Base-by-base conservation (phyloP, 2,113 vertebrate genomes). In the Oreochromis niloticus region DNA sequence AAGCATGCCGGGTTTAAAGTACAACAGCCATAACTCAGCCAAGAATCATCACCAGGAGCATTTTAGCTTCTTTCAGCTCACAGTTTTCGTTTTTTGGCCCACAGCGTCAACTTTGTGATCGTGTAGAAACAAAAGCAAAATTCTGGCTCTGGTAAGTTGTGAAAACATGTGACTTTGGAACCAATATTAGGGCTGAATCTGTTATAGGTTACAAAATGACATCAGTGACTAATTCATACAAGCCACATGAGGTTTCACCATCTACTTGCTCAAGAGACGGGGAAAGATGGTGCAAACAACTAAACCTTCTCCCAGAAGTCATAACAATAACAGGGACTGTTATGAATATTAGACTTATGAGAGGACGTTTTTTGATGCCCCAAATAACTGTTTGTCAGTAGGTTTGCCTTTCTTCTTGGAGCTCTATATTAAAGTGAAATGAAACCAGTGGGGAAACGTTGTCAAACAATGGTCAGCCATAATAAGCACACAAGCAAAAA, bases 401-500 rank as follows among this genome's bases (percentile, higher is more conserved):
- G 68, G 68, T 46, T 73, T 46, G 41, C 0, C 24, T 19, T 17
- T 50, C 71, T 78, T 50, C 6, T 32, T 12, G 24, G 27, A 32
- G 24, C 16, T 19, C 41, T 43, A 4, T 10, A 10, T 48, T 6
- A 32, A 19, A 48, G 41, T 48, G 24, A 75, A 30, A 75, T 73
- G 22, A 73, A 46, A 73, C 41, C 41, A 73, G 24, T 30, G 4
- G 24, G 5, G 41, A 73, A 78, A 63, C 1, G 1, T 13, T 9
- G 7, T 34, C 27, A 30, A 41, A 87, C 43, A 71, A 73, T 19
- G 85, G 22, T 82, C 85, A 75, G 85, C 85, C 36, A 54, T 32
- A 36, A 86, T 1, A 54, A 39, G 36, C 10, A 55, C 16, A 24
- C 6, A 2, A 54, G 17, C 22, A 56, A 32, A 59, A n/a, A 48